Base-by-base conservation (phyloP, 2,888 invertebrate genomes). In the Drymonia ruficornis region DNA sequence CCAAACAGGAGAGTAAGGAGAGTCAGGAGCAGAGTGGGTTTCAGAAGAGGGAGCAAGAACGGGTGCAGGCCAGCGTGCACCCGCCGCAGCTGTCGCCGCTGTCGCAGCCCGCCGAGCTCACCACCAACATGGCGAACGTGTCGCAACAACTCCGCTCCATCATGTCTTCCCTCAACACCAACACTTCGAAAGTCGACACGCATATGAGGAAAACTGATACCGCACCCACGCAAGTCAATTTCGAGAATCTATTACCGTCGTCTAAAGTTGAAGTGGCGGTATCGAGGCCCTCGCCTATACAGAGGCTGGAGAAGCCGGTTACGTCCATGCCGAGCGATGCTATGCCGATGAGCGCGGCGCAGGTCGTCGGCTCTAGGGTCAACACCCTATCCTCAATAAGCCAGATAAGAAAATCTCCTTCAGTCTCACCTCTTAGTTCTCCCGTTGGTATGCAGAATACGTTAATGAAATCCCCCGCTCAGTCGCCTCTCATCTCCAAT, bases 11-110 rank as follows among this genome's bases (percentile, higher is more conserved):
- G 13, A 67, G 47, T 13, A 87, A 89, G 62, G 87, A 88, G 56
- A 48, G 23, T 16, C 63, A 58, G 49, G 89, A 89, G 51, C 83
- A 65, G 78, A 79, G 67, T 56, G 49, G 71, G 6, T 88, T 86
- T 65, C 70, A 80, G 2, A 85, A 87, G 65, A 75, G 86, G 43
- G 90, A 90, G 55, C 78, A 82, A 7, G 91, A 91, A 50, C 81
- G 76, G 69, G 70, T 93, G 52, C 89, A 93, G 59, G 90, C 94
- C n/a, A n/a, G n/a, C 0, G 92, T 94, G 5, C 91, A 94, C 0
- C 92, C 95, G 48, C 95, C 96, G 0, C 96, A 96, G 75, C 81
- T 96, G 23, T 96, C 96, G 0, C 96, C 96, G 0, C 78, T 96
- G 1, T 96, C 96, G 0, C 95, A 96, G 76, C 96, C 96, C 0